Evolutionary conservation across 2,888 invertebrate species (phyloP), one percentile per base, ranked within the genome.

Genomic region (Macaria notata): DNA sequence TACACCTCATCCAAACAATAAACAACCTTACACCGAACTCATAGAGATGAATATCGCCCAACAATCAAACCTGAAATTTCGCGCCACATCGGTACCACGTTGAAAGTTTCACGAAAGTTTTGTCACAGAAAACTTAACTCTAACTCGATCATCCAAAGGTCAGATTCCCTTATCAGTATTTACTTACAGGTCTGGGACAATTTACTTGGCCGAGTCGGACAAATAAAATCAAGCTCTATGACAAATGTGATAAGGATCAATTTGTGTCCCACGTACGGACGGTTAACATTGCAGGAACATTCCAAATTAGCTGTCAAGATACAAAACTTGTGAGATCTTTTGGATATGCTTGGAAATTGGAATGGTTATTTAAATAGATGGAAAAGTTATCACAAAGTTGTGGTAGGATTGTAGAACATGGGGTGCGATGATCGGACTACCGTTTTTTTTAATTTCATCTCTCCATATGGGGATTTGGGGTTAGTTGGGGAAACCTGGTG

Each of bases 211-310:
- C 38, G 6, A 29, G 9, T 42, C 9, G 1, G 5, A 36, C 33
- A 48, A 4, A 9, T 6, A 5, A 59, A 36, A 43, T 7, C 50
- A 4, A 29, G 39, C 7, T 33, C 31, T 61, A 61, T 43, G 3
- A 1, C 3, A 3, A 3, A 4, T 0, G 0, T 0, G 4, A 19
- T 50, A 58, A 49, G 38, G 50, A 19, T 54, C 36, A 45, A 29
- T 59, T 55, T 58, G 1, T 9, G 2, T 43, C 9, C 30, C 4
- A 51, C 7, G 5, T 49, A 9, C 0, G 1, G 7, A 30, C 9
- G 7, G 49, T 53, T 53, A 46, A 51, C 56, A 39, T 62, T 63
- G 63, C 60, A 63, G 48, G 39, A 50, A 41, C 38, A 52, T 41
- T 44, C 44, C 3, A 19, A 55, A 60, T 63, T 60, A 63, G 53